These are phyloP conservation scores for Drosophila mettleri DNA, from an alignment of 2,888 invertebrate species.

Conservation along the genomic window DNA sequence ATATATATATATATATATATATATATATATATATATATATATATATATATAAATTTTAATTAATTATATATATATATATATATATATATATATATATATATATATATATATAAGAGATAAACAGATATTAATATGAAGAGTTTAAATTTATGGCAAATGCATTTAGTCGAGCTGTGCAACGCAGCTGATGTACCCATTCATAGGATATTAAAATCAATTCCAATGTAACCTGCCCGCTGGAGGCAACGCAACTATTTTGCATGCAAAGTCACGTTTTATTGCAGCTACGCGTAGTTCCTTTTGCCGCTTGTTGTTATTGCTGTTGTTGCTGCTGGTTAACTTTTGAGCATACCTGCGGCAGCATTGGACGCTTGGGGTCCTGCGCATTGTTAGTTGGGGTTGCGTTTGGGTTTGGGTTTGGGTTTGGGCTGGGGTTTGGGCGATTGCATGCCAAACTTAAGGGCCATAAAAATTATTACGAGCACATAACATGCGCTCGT, in stretches of 20 bases:
- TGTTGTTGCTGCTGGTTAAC: slow-evolving; percentile 57
- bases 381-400: slow-evolving; percentile 27
- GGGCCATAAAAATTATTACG: slow-evolving; percentile 78
- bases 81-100: too few relatives aligned
- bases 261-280: slow-evolving; percentile 84
- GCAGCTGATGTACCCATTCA: slow-evolving; percentile 34
- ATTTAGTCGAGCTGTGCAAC: slow-evolving; percentile 17
- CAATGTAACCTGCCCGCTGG: slow-evolving; percentile 64
- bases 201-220: slow-evolving; percentile 69
- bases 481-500: slow-evolving; percentile 68
- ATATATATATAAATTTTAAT: too few relatives aligned
- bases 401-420: background rate
- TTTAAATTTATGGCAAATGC: background rate
- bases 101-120: background rate
- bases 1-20: too few relatives aligned
- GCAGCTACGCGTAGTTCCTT: slow-evolving; percentile 62
- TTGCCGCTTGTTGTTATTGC: slow-evolving; percentile 25
- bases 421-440: background rate
- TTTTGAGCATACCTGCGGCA: slow-evolving; percentile 77
- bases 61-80: too few relatives aligned
- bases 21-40: too few relatives aligned
- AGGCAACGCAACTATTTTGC: slow-evolving; percentile 75
- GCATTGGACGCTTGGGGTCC: slow-evolving; percentile 33
- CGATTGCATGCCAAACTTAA: slow-evolving; percentile 65
- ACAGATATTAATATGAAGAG: background rate